A percentile compares a stretch with the other conserved stretches of the same genome.
Conservation (phyloP, 2,797 vertebrate species). For the Otolemur crassicaudatus region DNA sequence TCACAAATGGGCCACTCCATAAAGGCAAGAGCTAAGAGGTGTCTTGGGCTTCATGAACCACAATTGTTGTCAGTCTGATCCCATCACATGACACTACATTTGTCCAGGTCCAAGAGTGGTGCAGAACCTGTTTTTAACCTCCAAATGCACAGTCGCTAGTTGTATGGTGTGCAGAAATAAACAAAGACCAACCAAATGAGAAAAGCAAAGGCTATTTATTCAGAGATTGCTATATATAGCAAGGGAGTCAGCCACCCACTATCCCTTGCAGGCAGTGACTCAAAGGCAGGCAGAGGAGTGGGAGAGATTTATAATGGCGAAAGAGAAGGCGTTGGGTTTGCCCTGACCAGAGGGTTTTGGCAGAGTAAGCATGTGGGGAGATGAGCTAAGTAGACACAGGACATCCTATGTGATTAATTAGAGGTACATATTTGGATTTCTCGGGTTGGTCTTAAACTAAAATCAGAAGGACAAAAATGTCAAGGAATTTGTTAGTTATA, state of each 20-base stretch:
- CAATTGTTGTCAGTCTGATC: neutral
- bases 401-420: no score
- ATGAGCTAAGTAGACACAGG: neutral
- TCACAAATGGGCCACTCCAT: neutral
- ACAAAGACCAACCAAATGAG: neutral
- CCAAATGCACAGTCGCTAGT: neutral
- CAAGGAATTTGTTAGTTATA: neutral
- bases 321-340: neutral
- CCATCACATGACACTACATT: neutral
- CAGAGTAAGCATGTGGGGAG: neutral
- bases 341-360: no score
- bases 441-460: neutral
- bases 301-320: neutral
- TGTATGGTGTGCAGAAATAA: neutral
- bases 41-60: neutral
- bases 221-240: neutral
- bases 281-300: neutral
- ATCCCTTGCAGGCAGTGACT: neutral
- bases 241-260: neutral
- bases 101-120: neutral
- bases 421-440: neutral
- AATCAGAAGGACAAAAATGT: neutral
- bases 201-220: neutral
- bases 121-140: neutral
- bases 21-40: neutral